A percentile compares a stretch with the other conserved stretches of the same genome.
These are phyloP conservation scores for Romanogobio albipinnatus DNA, from an alignment of 2,113 vertebrate genomes.

Conservation along the genomic window DNA sequence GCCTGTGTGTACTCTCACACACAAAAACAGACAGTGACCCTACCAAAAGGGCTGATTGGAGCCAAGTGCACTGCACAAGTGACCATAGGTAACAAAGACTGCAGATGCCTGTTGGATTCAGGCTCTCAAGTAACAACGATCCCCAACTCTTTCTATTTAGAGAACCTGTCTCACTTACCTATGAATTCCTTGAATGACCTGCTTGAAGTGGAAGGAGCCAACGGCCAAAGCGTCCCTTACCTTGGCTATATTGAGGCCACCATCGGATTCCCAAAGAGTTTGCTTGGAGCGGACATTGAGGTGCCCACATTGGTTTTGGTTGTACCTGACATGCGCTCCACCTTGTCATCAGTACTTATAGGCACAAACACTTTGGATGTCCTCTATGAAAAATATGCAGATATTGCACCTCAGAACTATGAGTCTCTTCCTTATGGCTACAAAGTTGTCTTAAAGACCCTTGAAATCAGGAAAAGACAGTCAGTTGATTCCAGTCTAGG, in stretches of 20 bases:
- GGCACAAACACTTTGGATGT: background rate
- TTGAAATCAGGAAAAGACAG: background rate
- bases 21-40: too few relatives aligned
- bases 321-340: background rate
- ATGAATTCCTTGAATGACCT: too few relatives aligned
- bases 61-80: too few relatives aligned
- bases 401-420: background rate
- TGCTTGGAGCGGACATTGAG: background rate
- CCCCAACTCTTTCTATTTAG: too few relatives aligned
- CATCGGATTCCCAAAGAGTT: background rate
- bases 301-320: background rate
- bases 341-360: background rate
- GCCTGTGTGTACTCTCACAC: too few relatives aligned
- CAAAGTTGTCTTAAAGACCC: background rate
- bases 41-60: too few relatives aligned
- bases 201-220: conserved; percentile 5
- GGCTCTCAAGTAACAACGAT: too few relatives aligned
- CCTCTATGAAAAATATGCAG: background rate
- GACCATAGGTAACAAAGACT: too few relatives aligned
- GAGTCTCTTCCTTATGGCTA: background rate
- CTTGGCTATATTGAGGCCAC: background rate
- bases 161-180: too few relatives aligned
- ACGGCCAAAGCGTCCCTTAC: conserved; percentile 31
- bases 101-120: too few relatives aligned
- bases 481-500: background rate